phyloP scores from a whole-genome alignment of 2,113 vertebrate species.

The Desmodus rotundus region DNA sequence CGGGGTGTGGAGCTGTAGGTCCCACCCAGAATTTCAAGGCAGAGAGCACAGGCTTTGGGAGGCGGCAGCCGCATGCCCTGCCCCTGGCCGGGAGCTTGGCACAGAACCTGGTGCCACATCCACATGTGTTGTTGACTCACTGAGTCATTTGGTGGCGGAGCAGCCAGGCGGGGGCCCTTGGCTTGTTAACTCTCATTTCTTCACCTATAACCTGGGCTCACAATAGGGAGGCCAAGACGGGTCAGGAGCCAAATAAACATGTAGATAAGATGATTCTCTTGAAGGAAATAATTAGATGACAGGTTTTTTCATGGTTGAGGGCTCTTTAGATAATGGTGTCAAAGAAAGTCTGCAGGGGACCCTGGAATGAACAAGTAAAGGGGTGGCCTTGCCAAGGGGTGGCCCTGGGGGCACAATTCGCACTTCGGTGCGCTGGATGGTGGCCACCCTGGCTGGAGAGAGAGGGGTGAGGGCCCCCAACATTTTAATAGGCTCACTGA shows the following conservation, averaged over 20 bases:
- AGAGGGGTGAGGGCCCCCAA: accelerated
- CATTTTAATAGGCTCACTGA: accelerated
- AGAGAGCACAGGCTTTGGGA: background rate
- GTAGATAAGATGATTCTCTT: background rate
- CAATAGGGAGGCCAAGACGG: background rate
- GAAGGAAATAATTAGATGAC: background rate
- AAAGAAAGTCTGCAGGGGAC: background rate
- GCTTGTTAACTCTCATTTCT: too few species aligned
- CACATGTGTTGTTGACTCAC: background rate
- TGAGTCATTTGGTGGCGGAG: background rate
- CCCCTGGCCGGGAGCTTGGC: too few species aligned
- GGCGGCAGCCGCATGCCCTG: background rate
- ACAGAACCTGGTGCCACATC: accelerated
- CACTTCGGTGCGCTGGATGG: accelerated
- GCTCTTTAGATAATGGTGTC: background rate
- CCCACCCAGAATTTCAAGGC: background rate
- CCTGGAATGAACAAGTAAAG: background rate
- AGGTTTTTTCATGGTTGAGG: background rate
- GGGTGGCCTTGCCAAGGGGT: accelerated
- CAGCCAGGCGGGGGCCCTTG: background rate
- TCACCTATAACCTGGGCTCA: background rate
- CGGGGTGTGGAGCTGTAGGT: background rate
- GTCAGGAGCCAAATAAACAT: background rate
- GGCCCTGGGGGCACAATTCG: accelerated
- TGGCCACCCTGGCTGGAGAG: accelerated